These are phyloP conservation scores for Poeciliopsis occidentalis DNA, from an alignment of 2,113 vertebrate species.

Conservation along the genomic window DNA sequence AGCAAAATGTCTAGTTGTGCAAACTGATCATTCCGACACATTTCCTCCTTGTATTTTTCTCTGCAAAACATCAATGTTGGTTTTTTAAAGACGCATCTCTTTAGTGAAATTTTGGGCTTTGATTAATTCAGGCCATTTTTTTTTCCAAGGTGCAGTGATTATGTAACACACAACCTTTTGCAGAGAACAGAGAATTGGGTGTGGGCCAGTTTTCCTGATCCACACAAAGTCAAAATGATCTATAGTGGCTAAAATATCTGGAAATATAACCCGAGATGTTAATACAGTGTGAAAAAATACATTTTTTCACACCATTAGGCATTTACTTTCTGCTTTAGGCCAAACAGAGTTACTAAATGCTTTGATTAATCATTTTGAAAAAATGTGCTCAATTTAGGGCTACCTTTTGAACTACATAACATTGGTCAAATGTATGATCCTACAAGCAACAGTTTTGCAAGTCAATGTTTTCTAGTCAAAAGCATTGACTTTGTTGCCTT, in stretches of 20 bases:
- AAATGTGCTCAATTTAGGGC: too few species aligned
- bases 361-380: too few species aligned
- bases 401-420: too few species aligned
- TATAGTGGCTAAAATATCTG: background rate
- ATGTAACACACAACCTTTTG: background rate
- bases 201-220: background rate
- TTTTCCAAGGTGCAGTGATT: background rate
- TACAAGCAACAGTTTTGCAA: too few species aligned
- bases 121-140: background rate
- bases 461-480: too few species aligned
- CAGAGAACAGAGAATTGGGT: background rate
- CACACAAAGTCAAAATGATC: background rate
- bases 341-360: background rate
- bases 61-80: background rate
- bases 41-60: too few species aligned
- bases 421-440: too few species aligned
- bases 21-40: too few species aligned
- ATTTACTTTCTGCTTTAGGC: background rate
- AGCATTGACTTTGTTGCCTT: too few species aligned
- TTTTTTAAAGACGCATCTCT: background rate
- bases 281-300: background rate
- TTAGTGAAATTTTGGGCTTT: background rate
- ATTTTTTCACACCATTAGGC: background rate
- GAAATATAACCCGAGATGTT: background rate
- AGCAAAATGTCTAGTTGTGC: too few species aligned